phyloP scores from a whole-genome alignment of 37 sponge, comb jelly and placozoan species.

The Diacarnus erythraeanus region DNA sequence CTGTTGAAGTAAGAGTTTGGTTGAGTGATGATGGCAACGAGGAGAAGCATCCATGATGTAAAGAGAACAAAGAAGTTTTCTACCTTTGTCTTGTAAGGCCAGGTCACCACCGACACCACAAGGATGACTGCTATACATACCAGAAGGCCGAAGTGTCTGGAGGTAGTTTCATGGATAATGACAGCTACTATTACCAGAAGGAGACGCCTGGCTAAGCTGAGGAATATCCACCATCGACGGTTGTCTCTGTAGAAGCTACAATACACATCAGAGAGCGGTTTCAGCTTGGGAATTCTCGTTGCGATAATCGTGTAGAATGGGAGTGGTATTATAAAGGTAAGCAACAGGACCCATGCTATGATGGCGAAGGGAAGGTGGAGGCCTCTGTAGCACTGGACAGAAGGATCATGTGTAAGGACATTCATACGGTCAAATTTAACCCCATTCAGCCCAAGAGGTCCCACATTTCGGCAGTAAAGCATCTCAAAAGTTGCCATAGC shows the following conservation, averaged over 20 bases:
- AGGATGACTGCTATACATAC: slow-evolving; percentile 15
- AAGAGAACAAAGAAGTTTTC: slow-evolving; percentile 59
- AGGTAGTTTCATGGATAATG: slow-evolving; percentile 33
- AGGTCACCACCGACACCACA: slow-evolving; percentile 24
- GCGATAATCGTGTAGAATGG: slow-evolving; percentile 40
- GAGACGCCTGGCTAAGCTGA: slow-evolving; percentile 37
- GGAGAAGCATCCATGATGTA: slow-evolving; percentile 24
- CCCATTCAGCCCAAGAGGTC: slow-evolving; percentile 7
- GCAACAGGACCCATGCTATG: slow-evolving; percentile 26
- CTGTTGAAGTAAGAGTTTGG: slow-evolving; percentile 12
- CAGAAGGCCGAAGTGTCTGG: slow-evolving; percentile 45
- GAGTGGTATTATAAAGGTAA: slow-evolving; percentile 54
- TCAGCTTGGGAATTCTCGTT: slow-evolving; percentile 32
- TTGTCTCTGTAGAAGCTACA: slow-evolving; percentile 45
- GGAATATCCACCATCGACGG: slow-evolving; percentile 55
- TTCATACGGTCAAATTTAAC: background rate
- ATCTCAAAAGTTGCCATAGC: slow-evolving; percentile 53
- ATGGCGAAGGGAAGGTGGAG: slow-evolving; percentile 55
- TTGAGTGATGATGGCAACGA: slow-evolving; percentile 36
- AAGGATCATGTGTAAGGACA: slow-evolving; percentile 60
- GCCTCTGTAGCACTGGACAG: slow-evolving; percentile 46
- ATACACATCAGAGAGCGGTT: slow-evolving; percentile 71
- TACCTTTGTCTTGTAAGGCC: slow-evolving; percentile 48
- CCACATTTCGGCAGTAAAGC: slow-evolving; percentile 50
- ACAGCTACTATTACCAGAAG: slow-evolving; percentile 58